Conservation (phyloP, 2,113 vertebrate genomes). For the Periophthalmodon schlosseri region DNA sequence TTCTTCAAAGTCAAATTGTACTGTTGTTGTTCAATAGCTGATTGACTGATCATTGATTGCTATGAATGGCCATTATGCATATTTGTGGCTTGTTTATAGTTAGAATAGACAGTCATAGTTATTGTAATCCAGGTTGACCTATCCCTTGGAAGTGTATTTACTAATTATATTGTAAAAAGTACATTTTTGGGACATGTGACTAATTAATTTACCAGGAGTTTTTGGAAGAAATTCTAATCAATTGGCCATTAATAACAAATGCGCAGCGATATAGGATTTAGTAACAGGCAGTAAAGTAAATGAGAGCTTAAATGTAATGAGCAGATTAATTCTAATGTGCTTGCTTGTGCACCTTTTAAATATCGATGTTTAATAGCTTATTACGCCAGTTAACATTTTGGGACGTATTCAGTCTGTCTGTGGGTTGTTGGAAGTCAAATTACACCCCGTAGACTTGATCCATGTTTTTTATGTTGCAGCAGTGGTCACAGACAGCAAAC, state of each 20-base stretch:
- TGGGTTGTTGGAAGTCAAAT: conserved; percentile 25
- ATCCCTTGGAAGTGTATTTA: background rate
- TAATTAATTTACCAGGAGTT: background rate
- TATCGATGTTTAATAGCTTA: conserved; percentile 35
- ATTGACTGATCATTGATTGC: background rate
- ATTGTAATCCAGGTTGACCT: background rate
- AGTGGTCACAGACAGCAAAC: conserved; percentile 29
- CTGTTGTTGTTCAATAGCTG: background rate
- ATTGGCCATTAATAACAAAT: background rate
- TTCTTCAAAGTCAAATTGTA: background rate
- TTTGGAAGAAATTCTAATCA: background rate
- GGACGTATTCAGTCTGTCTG: conserved; percentile 14
- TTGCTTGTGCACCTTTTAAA: conserved; percentile 20
- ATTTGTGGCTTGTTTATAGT: background rate
- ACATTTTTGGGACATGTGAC: background rate
- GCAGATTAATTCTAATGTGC: background rate
- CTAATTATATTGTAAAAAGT: background rate
- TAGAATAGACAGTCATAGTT: background rate
- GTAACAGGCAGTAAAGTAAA: background rate
- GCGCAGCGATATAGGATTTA: no score
- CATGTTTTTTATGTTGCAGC: background rate
- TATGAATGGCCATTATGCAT: background rate
- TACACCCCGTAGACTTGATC: conserved; percentile 13
- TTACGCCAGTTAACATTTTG: conserved; percentile 12
- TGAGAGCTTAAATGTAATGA: background rate